Evolutionary conservation across 2,797 vertebrate genomes (phyloP), one percentile per base, ranked within the genome.

Genomic region (Enteromius afrohamiltoni): DNA sequence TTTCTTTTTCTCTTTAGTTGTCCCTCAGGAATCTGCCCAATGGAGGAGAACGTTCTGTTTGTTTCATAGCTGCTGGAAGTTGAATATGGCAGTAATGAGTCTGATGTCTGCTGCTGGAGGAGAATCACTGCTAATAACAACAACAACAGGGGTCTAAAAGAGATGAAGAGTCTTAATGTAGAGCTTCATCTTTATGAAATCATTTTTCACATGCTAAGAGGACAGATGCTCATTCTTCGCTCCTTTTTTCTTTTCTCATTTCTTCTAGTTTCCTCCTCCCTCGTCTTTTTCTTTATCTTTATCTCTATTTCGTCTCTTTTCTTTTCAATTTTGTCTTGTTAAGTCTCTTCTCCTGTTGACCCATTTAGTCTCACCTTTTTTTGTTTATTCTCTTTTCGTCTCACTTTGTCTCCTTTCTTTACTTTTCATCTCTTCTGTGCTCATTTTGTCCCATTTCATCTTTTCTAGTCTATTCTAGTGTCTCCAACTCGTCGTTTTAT

Each of bases 81-180:
- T 70, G 69, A 84, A 60, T 81, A 70, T 81, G 64, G 70, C 68
- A 64, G 71, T 83, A 80, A 70, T 79, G 40, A 82, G 42, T 62
- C 31, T 67, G 51, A 67, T 47, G 40, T 64, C 67, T 53, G 13
- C 69, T 85, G 67, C 69, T 83, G 75, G 77, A 82, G 86, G 75
- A 73, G 42, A 29, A 83, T 87, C 74, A 85, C 37, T 69, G 79
- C 34, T 85, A 87, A 78, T 77, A 83, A 82, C 31, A 76, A 77
- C 73, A 79, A 53, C 26, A 82, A 74, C 34, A 73, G 76, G 64
- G 69, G 80, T 70, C 82, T 85, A 82, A 80, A 55, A 82, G 58
- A 51, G 80, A 86, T 83, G 49, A 84, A 79, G 85, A 64, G 64
- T 34, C 84, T 75, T 47, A 55, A 69, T 82, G 53, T 55, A 73